Conservation (phyloP, 2,888 invertebrate genomes). For the Ptilodon capucinus region DNA sequence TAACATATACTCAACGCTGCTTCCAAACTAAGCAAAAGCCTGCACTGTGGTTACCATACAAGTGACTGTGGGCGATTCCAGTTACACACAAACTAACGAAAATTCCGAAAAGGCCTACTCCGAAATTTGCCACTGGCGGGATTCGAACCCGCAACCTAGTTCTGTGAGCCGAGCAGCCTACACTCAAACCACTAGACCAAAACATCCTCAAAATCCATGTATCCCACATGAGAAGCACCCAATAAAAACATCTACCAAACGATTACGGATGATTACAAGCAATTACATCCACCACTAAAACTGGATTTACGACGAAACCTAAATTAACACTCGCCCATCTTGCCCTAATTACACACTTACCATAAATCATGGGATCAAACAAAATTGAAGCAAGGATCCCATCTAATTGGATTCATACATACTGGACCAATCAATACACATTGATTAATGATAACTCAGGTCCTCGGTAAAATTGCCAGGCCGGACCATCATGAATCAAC, state of each 20-base stretch:
- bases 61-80: no score
- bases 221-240: conserved; percentile 52
- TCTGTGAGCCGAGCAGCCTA: no score
- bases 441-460: conserved; percentile 78
- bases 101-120: no score
- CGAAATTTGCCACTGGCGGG: no score
- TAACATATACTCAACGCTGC: no score
- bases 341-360: conserved; percentile 65
- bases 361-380: conserved; percentile 74
- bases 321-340: conserved; percentile 69
- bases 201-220: conserved; percentile 17
- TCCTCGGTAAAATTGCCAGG: conserved; percentile 74
- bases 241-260: conserved; percentile 51
- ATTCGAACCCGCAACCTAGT: no score
- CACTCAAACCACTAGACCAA: no score
- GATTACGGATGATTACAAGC: conserved; percentile 62
- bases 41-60: no score
- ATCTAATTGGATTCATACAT: conserved; percentile 78
- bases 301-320: conserved; percentile 67
- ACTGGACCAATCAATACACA: conserved; percentile 74
- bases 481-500: conserved; percentile 76
- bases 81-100: no score
- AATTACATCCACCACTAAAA: conserved; percentile 64
- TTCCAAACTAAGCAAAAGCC: no score
- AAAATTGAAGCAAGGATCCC: conserved; percentile 72